Conservation (phyloP, 2,797 vertebrate genomes). For the Orestias chungarensis region DNA sequence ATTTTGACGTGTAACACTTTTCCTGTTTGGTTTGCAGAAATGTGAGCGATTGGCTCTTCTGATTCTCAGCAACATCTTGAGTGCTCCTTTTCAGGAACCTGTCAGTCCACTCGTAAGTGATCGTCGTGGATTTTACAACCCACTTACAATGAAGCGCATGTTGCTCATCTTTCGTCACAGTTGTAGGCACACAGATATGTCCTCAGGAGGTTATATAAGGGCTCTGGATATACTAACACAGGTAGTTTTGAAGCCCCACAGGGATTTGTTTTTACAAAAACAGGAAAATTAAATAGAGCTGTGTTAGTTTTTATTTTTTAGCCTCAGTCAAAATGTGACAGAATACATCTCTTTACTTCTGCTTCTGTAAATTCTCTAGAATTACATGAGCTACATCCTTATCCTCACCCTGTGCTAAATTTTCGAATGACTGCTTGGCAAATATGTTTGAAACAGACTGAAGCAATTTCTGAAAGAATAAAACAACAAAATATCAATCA, state of each 20-base stretch:
- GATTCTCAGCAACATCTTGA: conserved; percentile 91
- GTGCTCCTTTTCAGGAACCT: conserved; percentile 95
- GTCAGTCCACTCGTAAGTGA: conserved; percentile 95
- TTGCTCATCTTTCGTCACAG: conserved; percentile 12
- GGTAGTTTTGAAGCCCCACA: conserved; percentile 7
- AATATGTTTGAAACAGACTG: not conserved
- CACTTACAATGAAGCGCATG: conserved; percentile 2
- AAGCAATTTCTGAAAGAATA: not conserved
- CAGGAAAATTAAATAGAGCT: not conserved
- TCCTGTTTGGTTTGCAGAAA: conserved; percentile 79
- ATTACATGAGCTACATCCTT: not conserved
- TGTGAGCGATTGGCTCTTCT: conserved; percentile 93
- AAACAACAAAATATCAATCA: too few relatives aligned
- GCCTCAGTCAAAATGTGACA: not conserved
- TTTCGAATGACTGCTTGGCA: not conserved
- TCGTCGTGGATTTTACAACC: conserved; percentile 7
- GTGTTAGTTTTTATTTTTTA: not conserved
- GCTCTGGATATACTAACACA: conserved; percentile 1
- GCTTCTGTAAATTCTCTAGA: not conserved
- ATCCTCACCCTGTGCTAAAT: not conserved
- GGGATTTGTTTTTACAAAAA: conserved; percentile 1
- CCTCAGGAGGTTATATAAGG: conserved; percentile 4
- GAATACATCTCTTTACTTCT: not conserved
- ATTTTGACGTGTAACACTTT: not conserved
- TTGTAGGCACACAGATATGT: conserved; percentile 3